These are phyloP conservation scores for Scartelaos histophorus DNA, from an alignment of 2,113 vertebrate species.

Conservation along the genomic window DNA sequence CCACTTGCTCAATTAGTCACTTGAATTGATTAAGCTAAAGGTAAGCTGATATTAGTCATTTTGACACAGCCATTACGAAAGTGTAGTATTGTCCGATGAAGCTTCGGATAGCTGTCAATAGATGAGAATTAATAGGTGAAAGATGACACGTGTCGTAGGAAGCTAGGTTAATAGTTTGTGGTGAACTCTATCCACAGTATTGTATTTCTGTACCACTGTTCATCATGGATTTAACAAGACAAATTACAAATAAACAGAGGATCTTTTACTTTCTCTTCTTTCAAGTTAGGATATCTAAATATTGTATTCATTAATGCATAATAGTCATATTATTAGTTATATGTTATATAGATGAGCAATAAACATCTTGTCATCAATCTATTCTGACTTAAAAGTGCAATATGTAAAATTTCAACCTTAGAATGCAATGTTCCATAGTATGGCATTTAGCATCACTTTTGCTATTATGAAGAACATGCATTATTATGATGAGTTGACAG, in stretches of 20 bases:
- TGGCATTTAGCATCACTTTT: no score
- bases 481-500: no score
- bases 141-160: neutral
- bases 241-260: neutral
- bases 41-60: slow-evolving; percentile 70
- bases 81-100: slow-evolving; percentile 54
- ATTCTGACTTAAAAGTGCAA: no score
- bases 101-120: slow-evolving; percentile 67
- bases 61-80: slow-evolving; percentile 65
- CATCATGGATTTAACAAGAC: neutral
- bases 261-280: no score
- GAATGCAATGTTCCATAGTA: no score
- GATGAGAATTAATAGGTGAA: slow-evolving; percentile 62
- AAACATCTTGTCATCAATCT: no score
- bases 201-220: neutral
- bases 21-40: slow-evolving; percentile 61
- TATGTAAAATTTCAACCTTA: no score
- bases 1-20: slow-evolving; percentile 55
- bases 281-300: no score
- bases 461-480: no score
- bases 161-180: neutral
- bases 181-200: neutral
- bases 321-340: no score
- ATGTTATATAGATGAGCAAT: no score
- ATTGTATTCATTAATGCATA: no score